Evolutionary conservation across 1,140 invertebrate species (phyloP), one percentile per base, ranked within the genome.

Genomic region (Drosophila sp.): DNA sequence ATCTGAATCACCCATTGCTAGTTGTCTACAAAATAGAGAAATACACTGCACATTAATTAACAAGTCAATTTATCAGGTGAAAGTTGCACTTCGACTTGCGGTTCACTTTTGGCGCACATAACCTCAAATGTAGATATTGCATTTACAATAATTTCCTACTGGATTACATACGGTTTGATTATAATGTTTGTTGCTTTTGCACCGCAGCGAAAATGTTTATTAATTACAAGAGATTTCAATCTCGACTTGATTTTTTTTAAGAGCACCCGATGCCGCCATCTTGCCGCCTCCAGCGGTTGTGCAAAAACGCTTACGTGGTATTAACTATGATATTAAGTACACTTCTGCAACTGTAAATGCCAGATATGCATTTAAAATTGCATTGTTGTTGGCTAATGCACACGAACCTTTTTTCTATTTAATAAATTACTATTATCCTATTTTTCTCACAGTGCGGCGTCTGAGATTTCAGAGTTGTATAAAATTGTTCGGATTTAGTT

Each of bases 1-100:
- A 91, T 98, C 97, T 78, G 96, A 97, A 90, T 98, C 97, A 71
- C 93, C 97, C 97, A 98, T 98, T 71, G 46, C 46, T n/a, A n/a
- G 57, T 75, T 72, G 32, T 62, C 75, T 75, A 43, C 2, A 65
- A 66, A 32, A 13, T 14, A 13, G 9, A 32, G 32, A 9, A 32
- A 34, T 4, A 6, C 6, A 54, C 6, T 21, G 27, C 32, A n/a
- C 9, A 13, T 41, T 21, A 16, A 21, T 27, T 69, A 18, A 2
- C 9, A 8, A 7, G 32, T 14, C 4, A 29, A 29, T 7, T 34
- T 36, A 29, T 16, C 11, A 1, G 62, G 67, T 58, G 67, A 86
- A 80, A 80, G 63, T 36, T 40, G 45, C 32, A 48, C 7, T 27
- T 25, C 2, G 11, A 27, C 65, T 48, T 79, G 54, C 2, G 69